Evolutionary conservation across 2,888 invertebrate species (phyloP).

Genomic region (Cremastobaeus sp.): DNA sequence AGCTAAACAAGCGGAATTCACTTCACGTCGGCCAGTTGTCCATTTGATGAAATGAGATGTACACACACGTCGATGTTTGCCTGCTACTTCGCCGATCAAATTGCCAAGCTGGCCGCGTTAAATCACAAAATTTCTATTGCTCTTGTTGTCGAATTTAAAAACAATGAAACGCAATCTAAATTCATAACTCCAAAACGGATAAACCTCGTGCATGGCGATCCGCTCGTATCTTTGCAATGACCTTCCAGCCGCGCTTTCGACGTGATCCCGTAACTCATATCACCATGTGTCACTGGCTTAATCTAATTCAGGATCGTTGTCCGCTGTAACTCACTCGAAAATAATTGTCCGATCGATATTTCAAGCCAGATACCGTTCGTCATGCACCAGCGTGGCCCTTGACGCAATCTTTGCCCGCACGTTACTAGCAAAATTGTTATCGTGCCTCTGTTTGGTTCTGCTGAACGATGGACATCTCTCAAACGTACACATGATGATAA

Average conservation of each 20-base stretch:
- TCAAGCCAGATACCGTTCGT: conserved; percentile 67
- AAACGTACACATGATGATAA: conserved; percentile 25
- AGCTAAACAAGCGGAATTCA: conserved; percentile 48
- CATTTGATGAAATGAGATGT: conserved; percentile 42
- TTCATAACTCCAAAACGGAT: conserved; percentile 16
- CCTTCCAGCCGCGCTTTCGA: conserved; percentile 46
- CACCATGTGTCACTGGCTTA: conserved; percentile 74
- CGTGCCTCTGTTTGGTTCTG: conserved; percentile 32
- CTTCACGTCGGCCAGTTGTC: conserved; percentile 32
- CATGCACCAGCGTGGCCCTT: conserved; percentile 62
- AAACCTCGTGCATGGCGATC: conserved; percentile 23
- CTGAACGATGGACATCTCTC: conserved; percentile 43
- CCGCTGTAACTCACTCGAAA: conserved; percentile 73
- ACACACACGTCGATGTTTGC: conserved; percentile 16
- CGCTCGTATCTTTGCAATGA: conserved; percentile 36
- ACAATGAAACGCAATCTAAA: conserved; percentile 17
- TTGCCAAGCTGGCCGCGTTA: neutral
- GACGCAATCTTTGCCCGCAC: conserved; percentile 62
- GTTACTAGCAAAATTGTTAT: conserved; percentile 56
- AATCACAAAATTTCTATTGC: conserved; percentile 14
- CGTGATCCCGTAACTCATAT: conserved; percentile 70
- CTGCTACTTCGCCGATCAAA: conserved; percentile 16
- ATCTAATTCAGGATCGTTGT: conserved; percentile 74
- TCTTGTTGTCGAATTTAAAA: conserved; percentile 16
- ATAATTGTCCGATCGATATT: conserved; percentile 75